These are phyloP conservation scores for Hirundo rustica DNA, from an alignment of 2,797 vertebrate genomes.

Conservation along the genomic window DNA sequence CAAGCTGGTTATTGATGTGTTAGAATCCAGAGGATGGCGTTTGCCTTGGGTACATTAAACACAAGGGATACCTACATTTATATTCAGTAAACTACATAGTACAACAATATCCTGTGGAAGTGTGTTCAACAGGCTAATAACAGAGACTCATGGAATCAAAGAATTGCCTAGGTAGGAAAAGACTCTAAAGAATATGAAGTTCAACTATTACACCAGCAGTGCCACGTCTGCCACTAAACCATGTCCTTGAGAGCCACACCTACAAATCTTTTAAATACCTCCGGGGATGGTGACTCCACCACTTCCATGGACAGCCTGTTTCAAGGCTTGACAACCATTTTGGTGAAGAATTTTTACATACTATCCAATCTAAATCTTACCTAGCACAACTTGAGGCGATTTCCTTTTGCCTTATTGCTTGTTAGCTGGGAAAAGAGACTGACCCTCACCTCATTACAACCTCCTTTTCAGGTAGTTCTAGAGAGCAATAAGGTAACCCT, in stretches of 20 bases:
- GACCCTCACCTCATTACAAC: accelerated
- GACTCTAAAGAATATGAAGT: background rate
- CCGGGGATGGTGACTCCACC: background rate
- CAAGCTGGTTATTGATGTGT: background rate
- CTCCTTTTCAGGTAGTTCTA: background rate
- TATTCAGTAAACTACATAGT: background rate
- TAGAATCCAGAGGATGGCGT: background rate
- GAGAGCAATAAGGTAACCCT: background rate
- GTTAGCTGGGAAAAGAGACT: background rate
- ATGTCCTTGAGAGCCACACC: background rate
- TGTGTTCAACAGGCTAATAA: constrained; percentile 18
- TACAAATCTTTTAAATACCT: background rate
- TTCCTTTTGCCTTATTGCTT: background rate
- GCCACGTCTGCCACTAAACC: background rate
- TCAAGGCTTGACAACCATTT: background rate
- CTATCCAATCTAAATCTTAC: background rate
- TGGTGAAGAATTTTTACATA: background rate
- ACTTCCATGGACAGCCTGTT: background rate
- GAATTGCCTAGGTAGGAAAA: background rate
- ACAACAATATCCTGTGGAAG: constrained; percentile 21
- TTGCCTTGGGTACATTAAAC: background rate
- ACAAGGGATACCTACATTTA: background rate
- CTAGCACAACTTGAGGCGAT: background rate
- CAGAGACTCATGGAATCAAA: background rate
- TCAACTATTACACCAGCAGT: background rate